Conservation (phyloP, 2,113 vertebrate genomes). For the Mandrillus leucophaeus region DNA sequence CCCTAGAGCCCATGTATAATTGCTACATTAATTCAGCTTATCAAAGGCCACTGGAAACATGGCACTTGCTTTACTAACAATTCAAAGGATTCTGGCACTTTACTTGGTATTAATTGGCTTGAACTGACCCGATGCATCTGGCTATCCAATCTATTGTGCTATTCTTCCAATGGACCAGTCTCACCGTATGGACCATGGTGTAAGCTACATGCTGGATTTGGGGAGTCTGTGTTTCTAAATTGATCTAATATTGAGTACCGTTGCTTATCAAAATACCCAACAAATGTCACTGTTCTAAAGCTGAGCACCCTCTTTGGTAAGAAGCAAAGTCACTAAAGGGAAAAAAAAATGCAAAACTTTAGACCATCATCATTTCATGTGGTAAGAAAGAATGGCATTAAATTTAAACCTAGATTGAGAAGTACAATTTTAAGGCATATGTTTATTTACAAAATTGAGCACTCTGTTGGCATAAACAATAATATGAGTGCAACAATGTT, state of each 20-base stretch:
- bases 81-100: neutral
- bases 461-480: neutral
- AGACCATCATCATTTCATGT: neutral
- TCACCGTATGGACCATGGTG: neutral
- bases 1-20: neutral
- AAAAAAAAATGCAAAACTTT: neutral
- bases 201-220: neutral
- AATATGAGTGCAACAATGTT: neutral
- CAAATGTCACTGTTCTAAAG: neutral
- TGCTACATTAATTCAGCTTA: neutral
- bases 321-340: neutral
- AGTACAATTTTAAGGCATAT: neutral
- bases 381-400: neutral
- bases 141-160: neutral
- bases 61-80: neutral
- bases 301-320: neutral
- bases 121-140: neutral
- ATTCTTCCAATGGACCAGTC: neutral
- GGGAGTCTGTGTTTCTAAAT: neutral
- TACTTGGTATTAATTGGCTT: neutral
- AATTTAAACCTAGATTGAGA: neutral
- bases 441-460: slow-evolving; percentile 2
- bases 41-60: neutral
- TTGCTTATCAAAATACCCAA: slow-evolving; percentile 6
- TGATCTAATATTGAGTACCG: neutral